Conservation (phyloP, 2,888 invertebrate species). For the Halictus quadricinctus region DNA sequence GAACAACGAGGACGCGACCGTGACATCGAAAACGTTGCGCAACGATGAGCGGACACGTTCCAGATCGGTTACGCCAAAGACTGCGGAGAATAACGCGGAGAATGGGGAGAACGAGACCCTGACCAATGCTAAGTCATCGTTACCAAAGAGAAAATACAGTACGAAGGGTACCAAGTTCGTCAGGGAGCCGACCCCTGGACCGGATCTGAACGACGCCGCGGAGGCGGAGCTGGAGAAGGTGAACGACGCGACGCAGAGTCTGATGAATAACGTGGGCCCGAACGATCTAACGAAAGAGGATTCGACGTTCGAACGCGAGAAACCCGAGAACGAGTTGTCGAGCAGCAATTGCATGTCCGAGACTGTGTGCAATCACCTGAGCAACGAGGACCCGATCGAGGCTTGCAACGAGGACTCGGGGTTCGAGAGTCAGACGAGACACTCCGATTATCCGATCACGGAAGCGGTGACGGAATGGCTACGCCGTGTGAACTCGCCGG, state of each 20-base stretch:
- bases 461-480: conserved; percentile 86
- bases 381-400: conserved; percentile 55
- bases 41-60: conserved; percentile 20
- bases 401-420: conserved; percentile 76
- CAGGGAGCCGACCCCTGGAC: conserved; percentile 77
- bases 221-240: conserved; percentile 35
- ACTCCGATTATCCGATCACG: conserved; percentile 83
- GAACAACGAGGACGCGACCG: conserved; percentile 1
- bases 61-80: conserved; percentile 27
- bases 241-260: conserved; percentile 21
- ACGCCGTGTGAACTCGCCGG: conserved; percentile 79
- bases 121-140: conserved; percentile 27
- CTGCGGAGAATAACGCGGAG: not conserved
- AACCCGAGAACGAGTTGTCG: not conserved
- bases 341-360: conserved; percentile 5
- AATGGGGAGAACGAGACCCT: conserved; percentile 16
- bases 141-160: conserved; percentile 68
- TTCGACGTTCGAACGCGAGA: not conserved
- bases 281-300: conserved; percentile 33
- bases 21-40: conserved; percentile 20
- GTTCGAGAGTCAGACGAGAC: conserved; percentile 74
- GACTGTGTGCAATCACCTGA: conserved; percentile 6
- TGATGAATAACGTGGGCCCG: conserved; percentile 28
- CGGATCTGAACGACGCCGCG: conserved; percentile 63
- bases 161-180: conserved; percentile 74